phyloP scores from a whole-genome alignment of 1,140 invertebrate genomes.

The Drosophila ogumai region DNA sequence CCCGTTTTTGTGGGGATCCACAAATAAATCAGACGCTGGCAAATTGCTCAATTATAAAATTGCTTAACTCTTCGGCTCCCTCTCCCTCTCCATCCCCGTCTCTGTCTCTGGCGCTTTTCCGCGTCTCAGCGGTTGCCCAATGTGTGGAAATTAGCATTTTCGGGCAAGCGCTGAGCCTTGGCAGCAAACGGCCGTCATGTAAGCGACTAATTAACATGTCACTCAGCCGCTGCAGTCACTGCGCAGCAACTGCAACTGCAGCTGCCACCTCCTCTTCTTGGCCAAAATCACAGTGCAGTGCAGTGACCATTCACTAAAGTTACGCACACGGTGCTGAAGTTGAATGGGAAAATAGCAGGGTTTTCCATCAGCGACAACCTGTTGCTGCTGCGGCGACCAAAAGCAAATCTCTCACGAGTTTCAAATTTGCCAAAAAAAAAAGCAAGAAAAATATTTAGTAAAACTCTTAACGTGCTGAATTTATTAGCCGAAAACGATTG shows the following conservation, averaged over 20 bases:
- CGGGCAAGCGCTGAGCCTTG: conserved; percentile 58
- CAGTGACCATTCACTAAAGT: conserved; percentile 52
- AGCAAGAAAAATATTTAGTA: conserved; percentile 20
- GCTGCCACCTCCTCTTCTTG: conserved; percentile 9
- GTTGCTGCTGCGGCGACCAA: conserved; percentile 46
- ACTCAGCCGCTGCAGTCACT: conserved; percentile 54
- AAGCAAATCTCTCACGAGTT: conserved; percentile 79
- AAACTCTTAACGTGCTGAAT: conserved; percentile 79
- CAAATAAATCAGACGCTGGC: conserved; percentile 75
- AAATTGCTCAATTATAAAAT: conserved; percentile 79
- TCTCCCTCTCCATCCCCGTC: not conserved
- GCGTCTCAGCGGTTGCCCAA: conserved; percentile 52
- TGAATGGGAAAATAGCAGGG: conserved; percentile 58
- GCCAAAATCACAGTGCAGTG: conserved; percentile 6
- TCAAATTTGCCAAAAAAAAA: conserved; percentile 70
- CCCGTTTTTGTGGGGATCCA: conserved; percentile 28
- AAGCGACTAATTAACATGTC: conserved; percentile 84
- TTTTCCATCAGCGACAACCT: conserved; percentile 38
- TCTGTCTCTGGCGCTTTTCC: conserved; percentile 25
- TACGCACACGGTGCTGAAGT: conserved; percentile 62
- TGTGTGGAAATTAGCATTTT: conserved; percentile 76
- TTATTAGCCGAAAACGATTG: conserved; percentile 74
- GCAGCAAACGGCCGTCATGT: conserved; percentile 80
- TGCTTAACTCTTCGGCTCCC: conserved; percentile 48
- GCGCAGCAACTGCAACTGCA: conserved; percentile 7